A percentile compares a stretch with the other conserved stretches of the same genome.
phyloP scores from a whole-genome alignment of 2,888 invertebrate genomes.

The Euplagia quadripunctaria region DNA sequence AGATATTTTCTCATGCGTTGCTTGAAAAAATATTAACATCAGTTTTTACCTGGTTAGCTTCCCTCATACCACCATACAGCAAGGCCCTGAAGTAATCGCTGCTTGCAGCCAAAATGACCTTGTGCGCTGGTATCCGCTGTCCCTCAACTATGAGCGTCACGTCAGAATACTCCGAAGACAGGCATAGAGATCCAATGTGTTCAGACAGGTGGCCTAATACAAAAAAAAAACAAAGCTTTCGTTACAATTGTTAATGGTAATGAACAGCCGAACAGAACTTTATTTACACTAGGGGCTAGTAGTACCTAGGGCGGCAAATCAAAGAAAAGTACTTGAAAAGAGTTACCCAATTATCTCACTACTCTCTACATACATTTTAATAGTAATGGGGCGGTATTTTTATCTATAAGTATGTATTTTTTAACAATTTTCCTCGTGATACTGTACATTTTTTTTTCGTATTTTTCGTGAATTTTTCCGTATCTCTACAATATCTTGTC shows the following conservation, averaged over 20 bases:
- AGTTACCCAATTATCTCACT: too few species aligned
- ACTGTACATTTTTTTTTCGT: too few species aligned
- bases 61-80: slow-evolving; percentile 92
- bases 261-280: too few species aligned
- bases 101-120: slow-evolving; percentile 96
- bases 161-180: slow-evolving; percentile 96
- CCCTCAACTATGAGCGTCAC: slow-evolving; percentile 95
- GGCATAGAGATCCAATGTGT: slow-evolving; percentile 94
- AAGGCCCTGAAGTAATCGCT: slow-evolving; percentile 98
- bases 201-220: slow-evolving; percentile 91
- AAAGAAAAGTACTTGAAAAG: background rate
- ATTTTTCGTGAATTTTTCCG: too few species aligned
- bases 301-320: too few species aligned
- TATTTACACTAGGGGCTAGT: too few species aligned
- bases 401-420: too few species aligned
- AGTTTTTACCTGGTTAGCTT: slow-evolving; percentile 87
- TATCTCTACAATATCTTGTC: too few species aligned
- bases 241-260: too few species aligned
- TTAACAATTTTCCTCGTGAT: too few species aligned
- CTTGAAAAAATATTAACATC: background rate
- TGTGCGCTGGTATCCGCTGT: slow-evolving; percentile 84
- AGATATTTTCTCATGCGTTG: background rate
- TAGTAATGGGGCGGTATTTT: too few species aligned
- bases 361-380: too few species aligned
- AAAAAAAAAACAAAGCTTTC: background rate